phyloP scores from a whole-genome alignment of 2,113 vertebrate genomes.

The Cebus imitator region DNA sequence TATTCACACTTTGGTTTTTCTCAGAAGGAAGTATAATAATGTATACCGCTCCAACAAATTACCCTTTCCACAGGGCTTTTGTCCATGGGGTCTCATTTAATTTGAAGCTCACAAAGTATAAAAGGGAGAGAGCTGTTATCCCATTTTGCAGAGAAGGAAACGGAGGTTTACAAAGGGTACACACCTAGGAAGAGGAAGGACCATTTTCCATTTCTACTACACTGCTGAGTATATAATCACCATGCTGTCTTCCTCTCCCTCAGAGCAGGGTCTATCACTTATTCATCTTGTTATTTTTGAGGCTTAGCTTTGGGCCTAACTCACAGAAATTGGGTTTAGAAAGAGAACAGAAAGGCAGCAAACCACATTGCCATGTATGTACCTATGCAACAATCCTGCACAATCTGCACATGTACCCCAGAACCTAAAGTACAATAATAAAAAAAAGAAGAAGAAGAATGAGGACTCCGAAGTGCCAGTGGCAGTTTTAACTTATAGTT shows the following conservation, averaged over 20 bases:
- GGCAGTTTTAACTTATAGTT: too few relatives aligned
- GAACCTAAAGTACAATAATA: too few relatives aligned
- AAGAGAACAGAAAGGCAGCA: too few relatives aligned
- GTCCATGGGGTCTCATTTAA: background rate
- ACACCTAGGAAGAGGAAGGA: background rate
- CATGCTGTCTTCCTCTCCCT: background rate
- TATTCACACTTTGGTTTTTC: background rate
- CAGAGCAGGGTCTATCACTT: accelerated
- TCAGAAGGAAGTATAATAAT: background rate
- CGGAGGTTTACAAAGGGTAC: background rate
- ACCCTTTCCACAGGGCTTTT: background rate
- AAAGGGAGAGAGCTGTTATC: background rate
- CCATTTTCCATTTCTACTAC: accelerated
- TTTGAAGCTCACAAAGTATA: background rate
- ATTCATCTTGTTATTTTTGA: background rate
- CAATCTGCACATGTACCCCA: too few relatives aligned
- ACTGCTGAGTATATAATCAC: accelerated
- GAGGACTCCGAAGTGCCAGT: too few relatives aligned
- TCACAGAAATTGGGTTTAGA: background rate
- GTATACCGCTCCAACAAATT: background rate
- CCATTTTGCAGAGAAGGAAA: background rate
- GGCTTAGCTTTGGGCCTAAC: background rate
- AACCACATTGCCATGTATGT: too few relatives aligned
- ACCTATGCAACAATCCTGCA: too few relatives aligned
- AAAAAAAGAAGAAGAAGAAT: too few relatives aligned